Base-by-base conservation (phyloP, 2,113 vertebrate species). In the Epinephelus cyanopodus region DNA sequence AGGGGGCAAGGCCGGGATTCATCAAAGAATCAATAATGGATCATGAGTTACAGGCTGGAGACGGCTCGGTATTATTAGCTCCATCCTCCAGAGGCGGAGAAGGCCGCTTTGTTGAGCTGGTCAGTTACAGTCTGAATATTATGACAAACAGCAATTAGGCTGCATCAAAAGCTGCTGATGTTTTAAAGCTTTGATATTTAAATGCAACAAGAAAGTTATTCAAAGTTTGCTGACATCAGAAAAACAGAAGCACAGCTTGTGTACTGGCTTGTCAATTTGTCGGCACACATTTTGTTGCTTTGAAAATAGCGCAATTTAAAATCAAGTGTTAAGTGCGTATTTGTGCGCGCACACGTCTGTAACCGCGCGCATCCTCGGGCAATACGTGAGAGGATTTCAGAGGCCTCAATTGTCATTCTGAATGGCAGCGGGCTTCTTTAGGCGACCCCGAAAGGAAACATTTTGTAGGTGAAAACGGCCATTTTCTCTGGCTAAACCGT, bases 401-500 rank as follows among this genome's bases (percentile, higher is more conserved):
- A 90, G 12, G 81, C 92, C 93, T 93, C 83, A 85, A 85, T 93
- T 95, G 91, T 94, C 68, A 75, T 61, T 58, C 74, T 92, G 89
- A 96, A 94, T 75, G 42, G 89, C 93, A 89, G 86, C 89, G 60
- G 62, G 88, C 90, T 93, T 84, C 92, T 89, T 93, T 92, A 92
- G 83, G 85, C 73, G 75, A 90, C 88, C 93, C 94, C 82, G 81
- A 96, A 92, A 94, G 95, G 93, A 92, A 97, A 97, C 95, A 96
- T 96, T 98, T 97, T 96, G 95, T 96, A 95, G 95, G 96, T 96
- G 96, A 96, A 96, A 97, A 93, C 93, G 94, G 89, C 94, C 95
- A 95, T 92, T 96, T 97, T 96, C 96, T 92, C 94, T 92, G 63
- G 19, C 96, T 96, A 96, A 97, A 96, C 96, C 96, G 90, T 91